Evolutionary conservation across 2,797 vertebrate genomes (phyloP).

Genomic region (Salmo trutta): DNA sequence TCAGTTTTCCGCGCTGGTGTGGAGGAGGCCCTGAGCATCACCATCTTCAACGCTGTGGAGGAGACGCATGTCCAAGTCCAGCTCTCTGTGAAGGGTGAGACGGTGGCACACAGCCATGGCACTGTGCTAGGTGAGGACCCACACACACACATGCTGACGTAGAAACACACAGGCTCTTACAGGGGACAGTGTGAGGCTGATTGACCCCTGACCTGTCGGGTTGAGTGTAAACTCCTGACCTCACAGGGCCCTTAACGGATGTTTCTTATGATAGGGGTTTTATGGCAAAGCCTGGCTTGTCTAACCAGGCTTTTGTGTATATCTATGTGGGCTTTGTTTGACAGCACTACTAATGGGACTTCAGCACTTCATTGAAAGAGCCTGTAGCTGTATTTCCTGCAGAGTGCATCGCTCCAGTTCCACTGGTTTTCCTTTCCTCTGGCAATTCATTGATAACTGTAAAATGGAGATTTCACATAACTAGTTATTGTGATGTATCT

Average conservation of each 20-base stretch:
- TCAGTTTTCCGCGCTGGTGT: slow-evolving; percentile 88
- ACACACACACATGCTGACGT: slow-evolving; percentile 9
- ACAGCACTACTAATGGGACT: slow-evolving; percentile 47
- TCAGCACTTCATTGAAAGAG: slow-evolving; percentile 42
- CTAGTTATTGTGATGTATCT: neutral
- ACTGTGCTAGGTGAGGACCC: slow-evolving; percentile 80
- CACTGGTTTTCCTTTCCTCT: neutral
- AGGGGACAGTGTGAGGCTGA: neutral
- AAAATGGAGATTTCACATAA: neutral
- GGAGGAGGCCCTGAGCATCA: slow-evolving; percentile 87
- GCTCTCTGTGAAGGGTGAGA: slow-evolving; percentile 86
- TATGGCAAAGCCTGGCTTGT: slow-evolving; percentile 25
- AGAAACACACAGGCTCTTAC: slow-evolving; percentile 8
- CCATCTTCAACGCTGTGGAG: slow-evolving; percentile 83
- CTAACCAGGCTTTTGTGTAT: slow-evolving; percentile 39
- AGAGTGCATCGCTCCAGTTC: neutral
- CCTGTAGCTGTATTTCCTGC: slow-evolving; percentile 45
- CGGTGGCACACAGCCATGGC: slow-evolving; percentile 78
- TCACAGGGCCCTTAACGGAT: slow-evolving; percentile 12
- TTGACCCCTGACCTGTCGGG: slow-evolving; percentile 17
- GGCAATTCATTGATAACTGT: neutral
- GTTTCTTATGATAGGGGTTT: slow-evolving; percentile 33
- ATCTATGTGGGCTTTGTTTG: slow-evolving; percentile 54
- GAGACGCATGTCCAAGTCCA: slow-evolving; percentile 88
- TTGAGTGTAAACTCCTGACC: slow-evolving; percentile 17